Percentiles rank a stretch among this genome's conserved stretches.
These are phyloP conservation scores for Pavo muticus DNA, from an alignment of 2,113 vertebrate species.

Conservation along the genomic window DNA sequence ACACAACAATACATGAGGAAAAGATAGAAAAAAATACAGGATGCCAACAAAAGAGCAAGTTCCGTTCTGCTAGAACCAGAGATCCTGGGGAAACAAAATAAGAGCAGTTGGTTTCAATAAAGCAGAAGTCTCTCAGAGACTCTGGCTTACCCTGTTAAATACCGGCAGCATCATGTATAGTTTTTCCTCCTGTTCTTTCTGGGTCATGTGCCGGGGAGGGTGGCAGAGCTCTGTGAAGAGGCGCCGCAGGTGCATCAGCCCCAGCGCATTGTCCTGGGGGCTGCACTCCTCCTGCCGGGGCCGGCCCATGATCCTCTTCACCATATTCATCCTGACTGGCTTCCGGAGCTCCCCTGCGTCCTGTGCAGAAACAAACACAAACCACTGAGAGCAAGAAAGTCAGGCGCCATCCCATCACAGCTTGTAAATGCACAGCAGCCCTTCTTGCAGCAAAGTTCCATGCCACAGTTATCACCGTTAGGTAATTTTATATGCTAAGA, in stretches of 20 bases:
- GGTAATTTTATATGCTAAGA: neutral
- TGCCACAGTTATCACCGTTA: neutral
- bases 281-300: conserved; percentile 98
- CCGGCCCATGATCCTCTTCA: conserved; percentile 99
- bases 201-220: conserved; percentile 97
- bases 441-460: neutral
- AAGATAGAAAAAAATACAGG: neutral
- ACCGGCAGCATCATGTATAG: conserved; percentile 99
- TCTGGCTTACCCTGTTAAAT: conserved; percentile 91
- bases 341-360: conserved; percentile 82
- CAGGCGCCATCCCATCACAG: neutral
- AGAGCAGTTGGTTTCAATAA: neutral
- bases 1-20: neutral
- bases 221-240: conserved; percentile 98
- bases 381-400: neutral
- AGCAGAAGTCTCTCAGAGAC: neutral
- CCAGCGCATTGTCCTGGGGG: conserved; percentile 96
- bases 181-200: conserved; percentile 99
- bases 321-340: conserved; percentile 97
- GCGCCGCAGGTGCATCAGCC: conserved; percentile 96
- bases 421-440: neutral
- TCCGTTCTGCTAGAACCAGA: neutral
- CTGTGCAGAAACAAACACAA: conserved; percentile 65
- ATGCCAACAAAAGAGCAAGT: neutral
- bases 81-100: neutral